A percentile compares a stretch with the other conserved stretches of the same genome.
Evolutionary conservation across 2,113 vertebrate species (phyloP).

Genomic region (Chaetura pelagica): DNA sequence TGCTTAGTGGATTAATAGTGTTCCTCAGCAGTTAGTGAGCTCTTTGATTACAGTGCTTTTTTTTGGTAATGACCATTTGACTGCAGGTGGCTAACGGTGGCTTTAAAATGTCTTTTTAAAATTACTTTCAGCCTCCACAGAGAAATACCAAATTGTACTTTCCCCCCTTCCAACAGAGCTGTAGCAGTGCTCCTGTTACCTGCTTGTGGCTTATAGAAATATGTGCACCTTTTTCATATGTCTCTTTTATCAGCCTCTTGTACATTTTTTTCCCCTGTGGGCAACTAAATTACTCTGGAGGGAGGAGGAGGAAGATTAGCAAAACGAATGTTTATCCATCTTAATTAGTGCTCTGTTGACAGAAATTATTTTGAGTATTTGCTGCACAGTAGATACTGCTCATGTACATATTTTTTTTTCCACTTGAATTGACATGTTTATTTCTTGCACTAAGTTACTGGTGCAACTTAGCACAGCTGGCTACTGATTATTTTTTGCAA

Average conservation of each 20-base stretch:
- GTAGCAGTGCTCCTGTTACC: neutral
- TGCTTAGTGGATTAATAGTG: neutral
- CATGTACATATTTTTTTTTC: neutral
- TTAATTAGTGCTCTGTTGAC: conserved; percentile 62
- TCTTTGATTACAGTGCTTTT: conserved; percentile 43
- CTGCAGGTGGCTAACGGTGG: conserved; percentile 50
- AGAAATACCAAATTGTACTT: conserved; percentile 18
- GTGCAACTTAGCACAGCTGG: neutral
- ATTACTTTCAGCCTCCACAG: conserved; percentile 16
- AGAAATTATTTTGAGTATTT: conserved; percentile 60
- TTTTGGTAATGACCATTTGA: conserved; percentile 51
- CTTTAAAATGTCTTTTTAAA: conserved; percentile 51
- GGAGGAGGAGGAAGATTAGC: conserved; percentile 26
- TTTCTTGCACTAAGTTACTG: neutral
- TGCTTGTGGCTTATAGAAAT: neutral
- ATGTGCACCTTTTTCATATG: neutral
- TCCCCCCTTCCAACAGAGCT: neutral
- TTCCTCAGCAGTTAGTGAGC: conserved; percentile 10
- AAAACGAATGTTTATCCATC: conserved; percentile 31
- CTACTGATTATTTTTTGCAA: neutral
- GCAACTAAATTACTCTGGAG: conserved; percentile 41
- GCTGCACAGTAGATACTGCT: conserved; percentile 18
- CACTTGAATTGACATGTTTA: neutral
- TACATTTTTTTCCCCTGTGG: neutral
- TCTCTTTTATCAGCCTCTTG: conserved; percentile 4